Evolutionary conservation across 2,888 invertebrate species (phyloP), one percentile per base, ranked within the genome.

Genomic region (Sminthurides aquaticus): DNA sequence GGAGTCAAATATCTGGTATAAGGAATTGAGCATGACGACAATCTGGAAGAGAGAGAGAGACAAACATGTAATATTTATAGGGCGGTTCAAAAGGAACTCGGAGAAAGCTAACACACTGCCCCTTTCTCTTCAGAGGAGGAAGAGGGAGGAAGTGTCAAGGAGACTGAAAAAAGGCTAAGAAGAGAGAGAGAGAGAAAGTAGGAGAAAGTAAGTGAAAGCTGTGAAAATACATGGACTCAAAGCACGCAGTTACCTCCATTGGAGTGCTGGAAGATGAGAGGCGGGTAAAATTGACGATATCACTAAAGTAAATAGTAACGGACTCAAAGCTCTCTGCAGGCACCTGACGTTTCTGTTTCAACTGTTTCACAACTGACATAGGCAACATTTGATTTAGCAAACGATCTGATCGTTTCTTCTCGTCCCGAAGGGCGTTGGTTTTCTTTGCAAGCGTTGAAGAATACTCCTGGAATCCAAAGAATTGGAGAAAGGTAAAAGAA

Each of bases 1-100:
- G 60, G 84, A 84, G 73, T 88, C 88, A 76, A 88, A 88, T 64
- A 86, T 81, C 25, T 84, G 85, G 79, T 88, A 88, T n/a, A 88
- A 79, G 77, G 85, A 85, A 76, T 88, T 88, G 67, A 88, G 81
- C 82, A 88, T 84, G 70, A 82, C 82, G 62, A 84, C 83, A 64
- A 84, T 81, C 75, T 75, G 49, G 1, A 49, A 49, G 63, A 26
- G 49, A 34, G 26, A 20, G 15, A n/a, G n/a, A n/a, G n/a, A n/a
- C n/a, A n/a, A n/a, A n/a, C n/a, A n/a, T n/a, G n/a, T n/a, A n/a
- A n/a, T n/a, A n/a, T n/a, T n/a, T n/a, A n/a, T 18, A 22, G 43
- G 3, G 22, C 22, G 11, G n/a, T n/a, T n/a, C n/a, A n/a, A n/a
- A n/a, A n/a, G n/a, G n/a, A n/a, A n/a, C n/a, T n/a, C n/a, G n/a